Base-by-base conservation (phyloP, 1,140 invertebrate genomes). In the Physella acuta region DNA sequence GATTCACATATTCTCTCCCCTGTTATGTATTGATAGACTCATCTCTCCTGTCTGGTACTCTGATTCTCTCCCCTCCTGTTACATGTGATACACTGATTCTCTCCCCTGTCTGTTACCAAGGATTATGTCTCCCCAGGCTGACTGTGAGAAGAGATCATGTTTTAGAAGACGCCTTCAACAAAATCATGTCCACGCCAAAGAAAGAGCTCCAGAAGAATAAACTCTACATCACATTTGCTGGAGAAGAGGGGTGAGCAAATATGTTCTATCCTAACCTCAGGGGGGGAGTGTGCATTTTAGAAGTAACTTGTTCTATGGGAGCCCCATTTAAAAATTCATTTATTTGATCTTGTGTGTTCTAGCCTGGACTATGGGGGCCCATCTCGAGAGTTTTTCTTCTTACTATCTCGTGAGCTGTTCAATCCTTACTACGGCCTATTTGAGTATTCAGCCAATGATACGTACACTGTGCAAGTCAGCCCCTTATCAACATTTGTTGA, bases 351-450 rank as follows among this genome's bases (percentile, higher is more conserved):
- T 52, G 60, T 68, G 28, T 62, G 17, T 73, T 71, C 39, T 70
- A 87, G 87, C 51, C 86, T 99, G 28, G 96, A 99, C 87, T 99
- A 98, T 83, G 96, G 96, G 51, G 96, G 96, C 0, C 95, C 95
- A 2, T 97, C 92, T 11, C 87, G 94, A 51, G 96, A 99, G 86
- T 97, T 98, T 86, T 99, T 99, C 88, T 98, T 98, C 83, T 89
- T 98, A 30, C 86, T 99, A 11, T 98, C 95, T 0, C 88, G 95
- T 53, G 94, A 98, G 85, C 88, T 99, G 0, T 99, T 99, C 86
- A 98, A 98, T 87, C 96, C 96, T 0, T 98, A 98, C 84, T 98
- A 98, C 80, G 96, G 95, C 3, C 88, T 99, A 24, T 99, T 98
- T 85, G 97, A 98, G 87, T 99, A 98, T 84, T 97, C 95, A 0